Base-by-base conservation (phyloP, 2,888 invertebrate genomes). In the Stenoptilia bipunctidactyla region DNA sequence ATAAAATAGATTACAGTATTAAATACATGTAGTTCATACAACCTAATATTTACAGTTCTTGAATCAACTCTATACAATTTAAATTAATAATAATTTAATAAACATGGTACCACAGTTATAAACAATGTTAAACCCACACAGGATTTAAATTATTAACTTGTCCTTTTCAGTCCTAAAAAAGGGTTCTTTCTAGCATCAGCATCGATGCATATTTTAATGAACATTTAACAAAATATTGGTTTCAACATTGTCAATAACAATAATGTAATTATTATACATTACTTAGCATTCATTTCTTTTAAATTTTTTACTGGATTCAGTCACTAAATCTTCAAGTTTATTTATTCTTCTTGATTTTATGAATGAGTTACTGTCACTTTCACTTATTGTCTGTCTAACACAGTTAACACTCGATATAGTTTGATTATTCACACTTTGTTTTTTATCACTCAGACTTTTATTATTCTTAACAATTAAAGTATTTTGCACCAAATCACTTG, bases 21-120 rank as follows among this genome's bases (percentile, higher is more conserved):
- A 79, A 76, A 80, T 80, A 80, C 74, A 76, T 61, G 64, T 66
- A 60, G 66, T 66, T 67, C 66, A 64, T 68, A 67, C 50, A 55
- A 75, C 60, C 71, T 80, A 80, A 66, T 83, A 82, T 83, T 72
- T 83, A 83, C 82, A 82, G 59, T 70, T 58, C 64, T 63, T 64
- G 53, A 61, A 62, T 63, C 61, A 71, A 70, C 68, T 34, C 34
- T 80, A 69, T 76, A 80, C 79, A 82, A 41, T 55, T 56, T 68
- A 71, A 70, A 67, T 69, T 72, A 67, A 58, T 53, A 70, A 79
- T 79, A 82, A 80, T 77, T 79, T 77, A 82, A 72, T 62, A 70
- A 61, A 74, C 63, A 64, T 56, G 61, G 61, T 66, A 61, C 30
- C 30, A 30, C 30, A 3, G 10, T 12, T 10, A 12, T 30, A 2